Evolutionary conservation across 2,113 vertebrate species (phyloP).

Genomic region (Thryonomys swinderianus): DNA sequence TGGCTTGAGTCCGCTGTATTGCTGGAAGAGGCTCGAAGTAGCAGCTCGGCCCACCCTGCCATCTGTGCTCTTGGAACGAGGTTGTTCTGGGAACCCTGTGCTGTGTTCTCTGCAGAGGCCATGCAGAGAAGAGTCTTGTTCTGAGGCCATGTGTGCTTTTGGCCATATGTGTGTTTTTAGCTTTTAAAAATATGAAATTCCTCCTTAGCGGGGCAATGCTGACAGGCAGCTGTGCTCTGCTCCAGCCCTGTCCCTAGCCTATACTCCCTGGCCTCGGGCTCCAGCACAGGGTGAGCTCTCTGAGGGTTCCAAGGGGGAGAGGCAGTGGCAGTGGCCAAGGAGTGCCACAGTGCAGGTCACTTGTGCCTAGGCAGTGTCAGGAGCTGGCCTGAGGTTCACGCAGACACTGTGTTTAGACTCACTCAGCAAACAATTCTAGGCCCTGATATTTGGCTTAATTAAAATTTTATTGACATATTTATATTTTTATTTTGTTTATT

Average conservation of each 20-base stretch:
- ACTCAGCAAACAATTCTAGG: accelerated
- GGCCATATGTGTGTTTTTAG: background rate
- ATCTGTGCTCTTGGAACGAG: background rate
- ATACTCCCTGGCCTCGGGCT: accelerated
- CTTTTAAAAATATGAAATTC: background rate
- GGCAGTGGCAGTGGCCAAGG: background rate
- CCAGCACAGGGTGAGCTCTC: background rate
- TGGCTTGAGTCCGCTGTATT: accelerated
- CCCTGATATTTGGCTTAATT: background rate
- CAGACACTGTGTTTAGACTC: accelerated
- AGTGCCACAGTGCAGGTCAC: background rate
- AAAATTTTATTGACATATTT: background rate
- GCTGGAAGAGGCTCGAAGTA: background rate
- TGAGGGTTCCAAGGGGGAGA: too few species aligned
- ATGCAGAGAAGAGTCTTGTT: background rate
- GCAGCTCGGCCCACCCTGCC: background rate
- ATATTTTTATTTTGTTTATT: background rate
- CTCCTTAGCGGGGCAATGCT: background rate
- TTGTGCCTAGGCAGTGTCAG: accelerated
- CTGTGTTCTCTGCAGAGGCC: too few species aligned
- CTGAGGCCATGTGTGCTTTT: too few species aligned
- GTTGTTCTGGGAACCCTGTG: too few species aligned
- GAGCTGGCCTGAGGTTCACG: background rate
- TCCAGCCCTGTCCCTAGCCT: background rate
- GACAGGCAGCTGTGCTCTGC: accelerated